These are phyloP conservation scores for Pseudococcus viburni DNA, from an alignment of 2,888 invertebrate genomes.

Conservation along the genomic window DNA sequence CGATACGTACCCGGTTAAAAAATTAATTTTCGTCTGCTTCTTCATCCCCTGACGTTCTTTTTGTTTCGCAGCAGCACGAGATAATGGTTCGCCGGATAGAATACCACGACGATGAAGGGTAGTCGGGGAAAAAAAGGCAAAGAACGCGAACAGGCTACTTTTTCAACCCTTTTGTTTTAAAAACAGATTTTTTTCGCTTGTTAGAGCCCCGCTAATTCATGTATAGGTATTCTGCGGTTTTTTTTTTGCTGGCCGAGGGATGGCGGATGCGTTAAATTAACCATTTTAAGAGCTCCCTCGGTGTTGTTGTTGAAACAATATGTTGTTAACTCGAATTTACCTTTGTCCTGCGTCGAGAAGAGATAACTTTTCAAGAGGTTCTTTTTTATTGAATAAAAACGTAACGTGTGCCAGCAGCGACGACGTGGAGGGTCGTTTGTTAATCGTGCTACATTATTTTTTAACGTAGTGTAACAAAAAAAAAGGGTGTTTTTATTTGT, in stretches of 20 bases:
- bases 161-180: slow-evolving; percentile 46
- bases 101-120: neutral
- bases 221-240: slow-evolving; percentile 1
- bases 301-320: slow-evolving; percentile 32
- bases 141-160: neutral
- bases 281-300: slow-evolving; percentile 41
- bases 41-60: neutral
- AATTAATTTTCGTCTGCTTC: slow-evolving; percentile 45
- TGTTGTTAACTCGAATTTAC: slow-evolving; percentile 35
- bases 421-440: neutral
- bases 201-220: neutral
- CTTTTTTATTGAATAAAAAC: slow-evolving; percentile 38
- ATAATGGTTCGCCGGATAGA: neutral
- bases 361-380: slow-evolving; percentile 45
- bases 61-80: neutral
- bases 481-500: neutral
- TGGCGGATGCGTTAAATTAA: slow-evolving; percentile 40
- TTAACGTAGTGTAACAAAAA: neutral
- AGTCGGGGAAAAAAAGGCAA: neutral
- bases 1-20: slow-evolving; percentile 30
- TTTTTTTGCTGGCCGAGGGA: neutral
- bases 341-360: neutral
- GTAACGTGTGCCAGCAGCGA: neutral
- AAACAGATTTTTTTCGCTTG: slow-evolving; percentile 42
- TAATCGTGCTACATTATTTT: slow-evolving; percentile 41